Base-by-base conservation (phyloP, 2,113 vertebrate genomes). In the Pipa parva region DNA sequence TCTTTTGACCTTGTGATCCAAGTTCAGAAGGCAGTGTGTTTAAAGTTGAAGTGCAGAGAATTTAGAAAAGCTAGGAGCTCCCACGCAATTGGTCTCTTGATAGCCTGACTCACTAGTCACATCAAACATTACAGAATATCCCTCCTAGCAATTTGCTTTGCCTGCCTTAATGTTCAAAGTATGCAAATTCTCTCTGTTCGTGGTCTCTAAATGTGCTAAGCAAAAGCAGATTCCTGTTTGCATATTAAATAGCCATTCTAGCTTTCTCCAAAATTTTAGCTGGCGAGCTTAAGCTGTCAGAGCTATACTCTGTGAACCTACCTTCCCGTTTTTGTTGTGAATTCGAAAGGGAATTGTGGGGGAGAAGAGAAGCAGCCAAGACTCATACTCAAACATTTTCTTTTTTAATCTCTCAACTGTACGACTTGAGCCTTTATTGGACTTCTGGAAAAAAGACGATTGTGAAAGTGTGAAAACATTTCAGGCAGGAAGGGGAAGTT, bases 381-480 rank as follows among this genome's bases (percentile, higher is more conserved):
- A 98, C 71, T 99, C 97, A 0, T 99, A 95, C 64, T 99, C 97
- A 33, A 95, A 97, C 95, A 99, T 96, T 85, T 99, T 99, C 87
- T 98, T 99, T 81, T 95, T 95, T 59, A 98, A 85, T 39, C 95
- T 93, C 55, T 99, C 97, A 2, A 96, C 87, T 0, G 86, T 89
- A 1, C 96, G 89, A 76, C 90, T 97, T 83, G 97, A 95, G 12
- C 92, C 92, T 73, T 97, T 99, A 48, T 87, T 90, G 51, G 94
- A 88, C 85, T 98, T 99, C 95, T 99, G 83, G 29, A 10, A 31
- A 56, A 26, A 26, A 25, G 27, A 51, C 7, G 11, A 7, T 18
- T 2, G 11, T 42, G 3, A 20, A 9, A 7, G 21, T 49, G 18
- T 22, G 22, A 22, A n/a, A n/a, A n/a, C n/a, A n/a, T n/a, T n/a